A percentile compares a stretch with the other conserved stretches of the same genome.
These are phyloP conservation scores for Synergus itoensis DNA, from an alignment of 2,888 invertebrate genomes.

Conservation along the genomic window DNA sequence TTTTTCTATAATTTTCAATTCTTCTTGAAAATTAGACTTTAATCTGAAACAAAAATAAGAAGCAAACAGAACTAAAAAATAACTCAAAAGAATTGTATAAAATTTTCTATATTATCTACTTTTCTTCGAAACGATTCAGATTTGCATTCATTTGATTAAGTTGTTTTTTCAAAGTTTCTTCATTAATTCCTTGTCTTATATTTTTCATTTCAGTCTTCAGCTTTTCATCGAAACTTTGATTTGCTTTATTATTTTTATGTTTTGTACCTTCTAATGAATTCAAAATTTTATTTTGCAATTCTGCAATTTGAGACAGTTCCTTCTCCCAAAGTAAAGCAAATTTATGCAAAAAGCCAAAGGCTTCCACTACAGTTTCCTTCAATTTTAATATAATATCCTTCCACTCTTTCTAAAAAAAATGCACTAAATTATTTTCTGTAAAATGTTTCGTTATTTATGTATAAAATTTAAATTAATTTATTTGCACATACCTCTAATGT, in stretches of 20 bases:
- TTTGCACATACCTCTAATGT: neutral
- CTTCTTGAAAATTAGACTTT: conserved; percentile 50
- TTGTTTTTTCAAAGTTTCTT: neutral
- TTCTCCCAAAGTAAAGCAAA: neutral
- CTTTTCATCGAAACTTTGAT: neutral
- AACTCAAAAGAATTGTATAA: neutral
- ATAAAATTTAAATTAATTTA: neutral
- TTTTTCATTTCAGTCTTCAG: neutral
- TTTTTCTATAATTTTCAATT: conserved; percentile 53
- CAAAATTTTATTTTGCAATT: neutral
- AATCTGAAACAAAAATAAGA: conserved; percentile 46
- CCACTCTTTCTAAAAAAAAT: neutral
- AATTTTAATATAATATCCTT: neutral
- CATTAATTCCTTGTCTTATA: conserved; percentile 8
- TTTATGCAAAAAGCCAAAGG: neutral
- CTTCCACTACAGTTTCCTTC: neutral
- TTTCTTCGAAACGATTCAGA: conserved; percentile 35
- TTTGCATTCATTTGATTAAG: neutral
- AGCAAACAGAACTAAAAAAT: neutral
- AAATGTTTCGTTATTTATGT: neutral
- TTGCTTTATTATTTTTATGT: neutral
- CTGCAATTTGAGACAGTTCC: neutral
- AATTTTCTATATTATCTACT: conserved; percentile 41
- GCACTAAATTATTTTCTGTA: neutral
- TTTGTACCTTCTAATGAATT: neutral